Evolutionary conservation across 2,888 invertebrate genomes (phyloP).

Genomic region (Lasiommata megera): DNA sequence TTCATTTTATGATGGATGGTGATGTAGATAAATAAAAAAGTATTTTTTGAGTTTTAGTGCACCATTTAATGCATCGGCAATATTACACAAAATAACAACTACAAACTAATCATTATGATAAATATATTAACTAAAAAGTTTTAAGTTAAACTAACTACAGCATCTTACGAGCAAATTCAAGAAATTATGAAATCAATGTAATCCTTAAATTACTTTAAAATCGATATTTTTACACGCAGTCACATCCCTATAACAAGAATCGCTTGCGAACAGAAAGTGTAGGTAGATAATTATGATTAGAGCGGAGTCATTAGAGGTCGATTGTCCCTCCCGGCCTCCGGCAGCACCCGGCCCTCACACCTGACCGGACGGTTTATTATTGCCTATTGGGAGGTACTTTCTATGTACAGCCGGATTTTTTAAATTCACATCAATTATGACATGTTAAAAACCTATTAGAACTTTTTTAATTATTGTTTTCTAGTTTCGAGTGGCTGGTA

Average conservation of each 20-base stretch:
- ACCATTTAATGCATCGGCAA: too few relatives aligned
- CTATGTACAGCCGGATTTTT: conserved; percentile 47
- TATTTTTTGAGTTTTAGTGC: too few relatives aligned
- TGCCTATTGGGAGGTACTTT: conserved; percentile 62
- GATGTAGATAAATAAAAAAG: too few relatives aligned
- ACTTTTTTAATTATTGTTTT: too few relatives aligned
- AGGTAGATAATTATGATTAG: conserved; percentile 79
- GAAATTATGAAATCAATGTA: not conserved
- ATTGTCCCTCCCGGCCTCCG: conserved; percentile 53
- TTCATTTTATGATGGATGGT: too few relatives aligned
- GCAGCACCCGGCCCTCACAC: conserved; percentile 50
- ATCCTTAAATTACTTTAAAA: not conserved
- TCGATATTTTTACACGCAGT: not conserved
- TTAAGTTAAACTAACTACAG: too few relatives aligned
- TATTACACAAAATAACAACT: too few relatives aligned
- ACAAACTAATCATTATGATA: too few relatives aligned
- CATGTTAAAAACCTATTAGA: not conserved
- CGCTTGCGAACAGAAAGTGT: conserved; percentile 72
- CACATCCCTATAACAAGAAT: conserved; percentile 59
- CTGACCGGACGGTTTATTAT: conserved; percentile 64
- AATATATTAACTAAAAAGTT: too few relatives aligned
- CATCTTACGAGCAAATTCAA: too few relatives aligned
- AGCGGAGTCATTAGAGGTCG: conserved; percentile 73
- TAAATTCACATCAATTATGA: not conserved
- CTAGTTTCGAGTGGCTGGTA: too few relatives aligned